Conservation (phyloP, 2,888 invertebrate genomes). For the Cheilosia grossa region DNA sequence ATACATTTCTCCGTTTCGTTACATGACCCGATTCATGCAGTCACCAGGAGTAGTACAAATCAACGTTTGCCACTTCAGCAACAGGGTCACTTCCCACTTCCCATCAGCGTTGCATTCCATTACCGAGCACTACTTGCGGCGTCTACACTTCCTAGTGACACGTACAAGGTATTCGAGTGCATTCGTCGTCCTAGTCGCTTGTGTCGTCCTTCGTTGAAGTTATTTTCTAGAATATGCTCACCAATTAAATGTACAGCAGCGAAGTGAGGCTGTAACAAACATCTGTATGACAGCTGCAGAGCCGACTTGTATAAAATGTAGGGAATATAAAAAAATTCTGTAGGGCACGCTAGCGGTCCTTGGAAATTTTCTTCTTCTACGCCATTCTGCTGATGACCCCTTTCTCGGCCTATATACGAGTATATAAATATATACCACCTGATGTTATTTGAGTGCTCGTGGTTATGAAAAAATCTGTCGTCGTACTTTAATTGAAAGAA, state of each 20-base stretch:
- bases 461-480: slow-evolving; percentile 47
- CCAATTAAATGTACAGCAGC: slow-evolving; percentile 66
- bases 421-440: background rate
- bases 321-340: slow-evolving; percentile 41
- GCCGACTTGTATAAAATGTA: slow-evolving; percentile 46
- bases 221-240: slow-evolving; percentile 51
- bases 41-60: slow-evolving; percentile 40
- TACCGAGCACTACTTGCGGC: slow-evolving; percentile 54
- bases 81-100: slow-evolving; percentile 64
- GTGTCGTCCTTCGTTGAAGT: slow-evolving; percentile 42
- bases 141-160: slow-evolving; percentile 64
- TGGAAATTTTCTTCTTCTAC: background rate
- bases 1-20: slow-evolving; percentile 25
- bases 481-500: slow-evolving; percentile 63
- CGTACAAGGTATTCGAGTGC: slow-evolving; percentile 17
- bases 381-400: background rate
- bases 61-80: slow-evolving; percentile 67
- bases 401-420: background rate
- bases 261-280: slow-evolving; percentile 44
- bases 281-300: slow-evolving; percentile 51
- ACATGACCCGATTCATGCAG: slow-evolving; percentile 56
- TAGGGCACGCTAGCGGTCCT: slow-evolving; percentile 15
- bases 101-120: slow-evolving; percentile 11
- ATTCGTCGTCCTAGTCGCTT: slow-evolving; percentile 14
- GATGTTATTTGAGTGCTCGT: slow-evolving; percentile 39